Conservation (phyloP, 2,113 vertebrate genomes). For the Verasper variegatus region DNA sequence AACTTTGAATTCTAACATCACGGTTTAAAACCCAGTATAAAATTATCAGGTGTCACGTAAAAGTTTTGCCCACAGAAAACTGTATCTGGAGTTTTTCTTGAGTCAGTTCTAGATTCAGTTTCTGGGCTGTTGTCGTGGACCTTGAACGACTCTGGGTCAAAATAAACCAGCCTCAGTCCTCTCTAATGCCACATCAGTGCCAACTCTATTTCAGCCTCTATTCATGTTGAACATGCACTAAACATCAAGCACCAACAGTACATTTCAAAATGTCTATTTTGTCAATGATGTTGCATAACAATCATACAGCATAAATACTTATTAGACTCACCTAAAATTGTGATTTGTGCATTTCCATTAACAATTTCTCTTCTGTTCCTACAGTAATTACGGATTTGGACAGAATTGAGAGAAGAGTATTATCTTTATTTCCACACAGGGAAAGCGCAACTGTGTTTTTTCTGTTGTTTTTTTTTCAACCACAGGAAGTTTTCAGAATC, state of each 20-base stretch:
- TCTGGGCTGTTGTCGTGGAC: neutral
- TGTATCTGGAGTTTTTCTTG: neutral
- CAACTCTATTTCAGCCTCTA: neutral
- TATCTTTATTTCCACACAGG: neutral
- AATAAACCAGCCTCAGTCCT: neutral
- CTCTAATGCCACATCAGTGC: neutral
- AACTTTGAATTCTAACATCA: neutral
- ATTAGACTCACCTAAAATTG: neutral
- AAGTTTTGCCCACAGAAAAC: neutral
- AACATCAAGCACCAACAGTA: neutral
- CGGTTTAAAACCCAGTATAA: neutral
- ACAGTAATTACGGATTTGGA: neutral
- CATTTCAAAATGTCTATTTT: neutral
- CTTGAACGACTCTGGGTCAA: neutral
- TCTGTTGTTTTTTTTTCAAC: neutral
- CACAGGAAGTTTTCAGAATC: neutral
- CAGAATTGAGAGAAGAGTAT: neutral
- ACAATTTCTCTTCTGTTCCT: constrained; percentile 4
- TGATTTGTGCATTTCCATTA: no score
- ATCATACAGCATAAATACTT: neutral
- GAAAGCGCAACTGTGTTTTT: neutral
- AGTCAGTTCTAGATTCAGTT: neutral
- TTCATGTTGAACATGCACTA: neutral
- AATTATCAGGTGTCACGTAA: neutral
- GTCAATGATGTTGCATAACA: neutral